Base-by-base conservation (phyloP, 1,140 invertebrate genomes). In the Penaeus japonicus region DNA sequence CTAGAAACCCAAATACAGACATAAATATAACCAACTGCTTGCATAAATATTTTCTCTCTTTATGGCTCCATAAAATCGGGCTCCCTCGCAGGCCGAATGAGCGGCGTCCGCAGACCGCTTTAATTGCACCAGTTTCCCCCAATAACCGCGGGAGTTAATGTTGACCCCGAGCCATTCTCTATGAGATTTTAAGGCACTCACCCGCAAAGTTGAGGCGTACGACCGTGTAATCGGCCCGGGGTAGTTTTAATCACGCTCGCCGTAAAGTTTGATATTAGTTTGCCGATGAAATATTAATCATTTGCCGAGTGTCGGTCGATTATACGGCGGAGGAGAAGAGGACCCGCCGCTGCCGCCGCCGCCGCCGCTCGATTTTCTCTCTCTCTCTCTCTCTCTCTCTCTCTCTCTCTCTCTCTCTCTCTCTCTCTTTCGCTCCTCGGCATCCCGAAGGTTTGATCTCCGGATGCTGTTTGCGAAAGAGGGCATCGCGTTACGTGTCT, bases 101-200 rank as follows among this genome's bases (percentile, higher is more conserved):
- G 24, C 78, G 18, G n/a, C 24, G 22, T 53, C 39, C 22, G 24
- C 39, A 54, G 55, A 80, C 22, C 24, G 78, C 15, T 80, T 80
- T 80, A 80, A 80, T 80, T 54, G 78, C 78, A 54, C 35, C 47
- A 22, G 78, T 80, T 80, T 80, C 53, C 78, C 78, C 78, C 47
- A 80, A 54, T 54, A 80, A 39, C n/a, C 22, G 59, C 27, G 30
- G n/a, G 30, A 83, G 59, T 83, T 83, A 65, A 83, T 83, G 35
- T 62, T 65, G 82, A 73, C 32, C 79, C 82, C 32, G 32, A 54
- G 54, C 82, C 30, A 35, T 20, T 70, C 35, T 84, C 59, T 70
- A 84, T 84, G 59, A 83, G 81, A 83, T 35, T 83, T 83, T 83
- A 83, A 65, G 55, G 81, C 81, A 83, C n/a, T 83, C 55, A 83